Conservation (phyloP, 2,113 vertebrate species). For the Vombatus ursinus region DNA sequence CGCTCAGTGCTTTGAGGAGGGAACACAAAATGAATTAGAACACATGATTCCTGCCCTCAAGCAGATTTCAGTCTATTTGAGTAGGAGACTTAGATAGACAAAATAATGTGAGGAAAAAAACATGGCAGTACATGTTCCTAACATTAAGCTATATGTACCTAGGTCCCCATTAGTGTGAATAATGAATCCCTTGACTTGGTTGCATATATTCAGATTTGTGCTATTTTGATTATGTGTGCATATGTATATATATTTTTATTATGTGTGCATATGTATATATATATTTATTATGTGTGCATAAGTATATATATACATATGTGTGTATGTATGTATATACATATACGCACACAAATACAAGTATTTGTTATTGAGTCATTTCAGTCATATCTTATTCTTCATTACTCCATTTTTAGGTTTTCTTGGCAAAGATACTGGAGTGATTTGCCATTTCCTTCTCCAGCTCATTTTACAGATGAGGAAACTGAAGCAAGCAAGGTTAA, state of each 20-base stretch:
- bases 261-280: neutral
- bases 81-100: neutral
- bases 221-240: neutral
- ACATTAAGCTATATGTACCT: neutral
- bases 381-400: neutral
- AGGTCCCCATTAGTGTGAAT: neutral
- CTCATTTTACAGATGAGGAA: neutral
- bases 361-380: neutral
- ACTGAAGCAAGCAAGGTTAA: neutral
- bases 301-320: no score
- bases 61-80: neutral
- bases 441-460: neutral
- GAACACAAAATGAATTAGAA: neutral
- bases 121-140: neutral
- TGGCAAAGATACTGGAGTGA: neutral
- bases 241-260: neutral
- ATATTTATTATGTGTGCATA: no score
- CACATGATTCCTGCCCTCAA: neutral
- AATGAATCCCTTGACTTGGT: neutral
- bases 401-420: neutral
- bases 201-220: no score
- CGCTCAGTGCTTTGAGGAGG: neutral
- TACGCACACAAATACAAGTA: neutral
- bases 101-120: neutral
- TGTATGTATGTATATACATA: neutral